A percentile compares a stretch with the other conserved stretches of the same genome.
These are phyloP conservation scores for Climacteris rufus DNA, from an alignment of 2,113 vertebrate genomes.

Conservation along the genomic window DNA sequence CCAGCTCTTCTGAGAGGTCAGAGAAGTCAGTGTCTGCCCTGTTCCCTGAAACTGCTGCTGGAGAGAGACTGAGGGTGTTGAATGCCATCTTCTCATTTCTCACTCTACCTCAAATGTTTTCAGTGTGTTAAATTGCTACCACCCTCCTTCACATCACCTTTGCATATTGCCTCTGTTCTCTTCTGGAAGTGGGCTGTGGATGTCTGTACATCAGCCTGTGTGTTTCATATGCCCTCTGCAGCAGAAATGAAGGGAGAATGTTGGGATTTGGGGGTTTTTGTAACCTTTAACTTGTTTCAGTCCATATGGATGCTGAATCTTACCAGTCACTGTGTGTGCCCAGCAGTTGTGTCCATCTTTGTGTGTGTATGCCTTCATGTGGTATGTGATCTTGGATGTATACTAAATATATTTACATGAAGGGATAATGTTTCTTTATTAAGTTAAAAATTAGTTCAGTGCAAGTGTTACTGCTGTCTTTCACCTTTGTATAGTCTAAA, in stretches of 20 bases:
- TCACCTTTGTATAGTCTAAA: not conserved
- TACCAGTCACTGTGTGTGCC: not conserved
- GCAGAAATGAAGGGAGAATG: not conserved
- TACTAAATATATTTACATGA: not conserved
- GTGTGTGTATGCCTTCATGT: not conserved
- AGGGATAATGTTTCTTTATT: not conserved
- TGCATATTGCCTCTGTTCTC: not conserved
- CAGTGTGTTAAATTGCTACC: not conserved
- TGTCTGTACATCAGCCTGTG: not conserved
- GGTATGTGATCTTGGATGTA: not conserved
- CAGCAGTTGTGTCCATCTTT: not conserved
- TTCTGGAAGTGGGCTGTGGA: not conserved
- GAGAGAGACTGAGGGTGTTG: not conserved
- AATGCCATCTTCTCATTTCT: not conserved
- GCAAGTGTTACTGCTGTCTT: not conserved
- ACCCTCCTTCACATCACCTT: not conserved
- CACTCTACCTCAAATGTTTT: not conserved
- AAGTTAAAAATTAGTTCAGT: not conserved
- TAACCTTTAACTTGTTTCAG: not conserved
- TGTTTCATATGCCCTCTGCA: not conserved
- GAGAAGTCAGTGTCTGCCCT: not conserved
- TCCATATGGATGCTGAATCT: not conserved
- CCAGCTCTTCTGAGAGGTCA: not conserved
- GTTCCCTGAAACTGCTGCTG: not conserved
- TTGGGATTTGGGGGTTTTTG: not conserved